phyloP scores from a whole-genome alignment of 1,140 invertebrate genomes.

The Drosophila seguyi region DNA sequence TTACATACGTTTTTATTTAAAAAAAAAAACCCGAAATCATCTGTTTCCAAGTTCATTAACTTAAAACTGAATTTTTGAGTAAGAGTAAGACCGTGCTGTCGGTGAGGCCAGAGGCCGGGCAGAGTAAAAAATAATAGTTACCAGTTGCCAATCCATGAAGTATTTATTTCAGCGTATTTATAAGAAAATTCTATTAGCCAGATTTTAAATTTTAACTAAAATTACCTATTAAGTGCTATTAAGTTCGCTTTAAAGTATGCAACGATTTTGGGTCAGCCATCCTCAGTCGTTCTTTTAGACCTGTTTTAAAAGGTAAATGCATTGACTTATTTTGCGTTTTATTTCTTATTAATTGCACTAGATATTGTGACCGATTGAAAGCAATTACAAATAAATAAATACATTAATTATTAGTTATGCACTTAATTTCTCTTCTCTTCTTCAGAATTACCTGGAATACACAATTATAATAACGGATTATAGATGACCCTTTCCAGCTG shows the following conservation, averaged over 20 bases:
- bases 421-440: neutral
- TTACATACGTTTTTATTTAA: too few species aligned
- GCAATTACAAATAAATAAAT: conserved; percentile 5
- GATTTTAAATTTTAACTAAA: neutral
- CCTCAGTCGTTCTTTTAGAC: too few species aligned
- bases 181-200: neutral
- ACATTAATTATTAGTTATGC: conserved; percentile 1
- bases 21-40: too few species aligned
- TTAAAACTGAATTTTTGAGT: too few species aligned
- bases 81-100: too few species aligned
- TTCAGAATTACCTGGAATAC: neutral
- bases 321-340: neutral
- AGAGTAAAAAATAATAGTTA: too few species aligned
- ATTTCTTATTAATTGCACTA: neutral
- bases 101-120: too few species aligned
- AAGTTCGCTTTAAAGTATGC: neutral
- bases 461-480: conserved; percentile 17
- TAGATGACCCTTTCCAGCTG: neutral
- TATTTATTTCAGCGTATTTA: neutral
- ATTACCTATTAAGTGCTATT: neutral
- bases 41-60: too few species aligned
- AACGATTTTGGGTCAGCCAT: neutral
- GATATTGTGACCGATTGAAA: neutral
- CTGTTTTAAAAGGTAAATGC: neutral
- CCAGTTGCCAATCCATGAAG: too few species aligned